Base-by-base conservation (phyloP, 2,113 vertebrate species). In the Coptodon bakossiorum region DNA sequence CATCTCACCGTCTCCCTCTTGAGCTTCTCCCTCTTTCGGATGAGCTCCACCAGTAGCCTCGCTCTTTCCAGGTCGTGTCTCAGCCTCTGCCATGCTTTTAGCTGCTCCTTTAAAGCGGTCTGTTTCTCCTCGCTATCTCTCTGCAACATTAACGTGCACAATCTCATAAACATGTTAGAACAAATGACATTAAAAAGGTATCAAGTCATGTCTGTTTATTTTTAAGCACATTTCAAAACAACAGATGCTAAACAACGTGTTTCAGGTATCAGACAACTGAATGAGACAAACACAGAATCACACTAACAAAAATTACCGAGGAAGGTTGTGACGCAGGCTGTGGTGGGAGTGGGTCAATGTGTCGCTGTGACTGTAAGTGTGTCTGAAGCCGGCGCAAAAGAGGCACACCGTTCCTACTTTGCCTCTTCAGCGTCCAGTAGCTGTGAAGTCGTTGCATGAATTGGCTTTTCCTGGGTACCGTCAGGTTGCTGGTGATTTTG, bases 371-470 rank as follows among this genome's bases (percentile, higher is more conserved):
- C 93, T 99, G 99, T 84, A 99, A 91, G 92, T 99, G 98, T 6
- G 98, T 99, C 95, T 99, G 98, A 24, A 99, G 97, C 34, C 99
- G 97, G 4, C 99, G 98, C 27, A 99, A 96, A 79, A 99, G 96
- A 2, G 99, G 99, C 1, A 99, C 99, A 0, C 99, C 99, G 0
- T 99, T 99, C 17, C 99, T 97, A 57, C 98, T 99, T 95, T 99
- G 99, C 84, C 99, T 97, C 96, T 99, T 99, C 90, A 99, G 94
- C 1, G 98, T 99, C 99, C 99, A 99, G 93, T 99, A 99, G 96
- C 98, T 99, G 89, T 99, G 99, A 34, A 99, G 96, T 68, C 99
- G 96, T 91, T 99, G 99, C 99, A 99, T 99, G 94, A 99, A 99
- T 96, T 99, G 99, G 93, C 98, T 99, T 92, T 99, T 99, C 93